Conservation (phyloP, 2,113 vertebrate species). For the Rhinoderma darwinii region DNA sequence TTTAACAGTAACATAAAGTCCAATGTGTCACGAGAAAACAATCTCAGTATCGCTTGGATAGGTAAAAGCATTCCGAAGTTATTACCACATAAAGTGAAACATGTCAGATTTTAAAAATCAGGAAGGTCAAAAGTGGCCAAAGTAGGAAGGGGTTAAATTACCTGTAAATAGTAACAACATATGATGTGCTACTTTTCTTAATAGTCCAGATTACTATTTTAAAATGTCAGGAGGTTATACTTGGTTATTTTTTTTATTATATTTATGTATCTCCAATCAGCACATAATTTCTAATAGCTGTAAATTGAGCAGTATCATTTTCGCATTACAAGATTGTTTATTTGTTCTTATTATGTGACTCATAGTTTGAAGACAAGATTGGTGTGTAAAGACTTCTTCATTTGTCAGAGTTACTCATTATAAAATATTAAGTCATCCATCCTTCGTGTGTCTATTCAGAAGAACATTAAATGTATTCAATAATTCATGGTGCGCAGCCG, state of each 20-base stretch:
- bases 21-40: no score
- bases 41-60: no score
- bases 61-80: no score
- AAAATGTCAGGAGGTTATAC: neutral
- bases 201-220: neutral
- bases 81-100: no score
- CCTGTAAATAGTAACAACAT: neutral
- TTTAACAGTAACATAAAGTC: no score
- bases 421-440: neutral
- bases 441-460: neutral
- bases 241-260: neutral
- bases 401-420: constrained; percentile 9
- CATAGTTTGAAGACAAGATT: constrained; percentile 3
- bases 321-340: neutral
- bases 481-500: neutral
- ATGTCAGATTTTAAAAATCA: no score
- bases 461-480: neutral
- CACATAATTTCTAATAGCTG: neutral
- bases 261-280: constrained; percentile 1
- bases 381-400: neutral
- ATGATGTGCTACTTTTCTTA: neutral
- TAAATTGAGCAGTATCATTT: neutral
- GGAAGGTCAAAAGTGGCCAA: no score
- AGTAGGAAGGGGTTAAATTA: no score
- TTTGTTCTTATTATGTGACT: neutral